A percentile compares a stretch with the other conserved stretches of the same genome.
phyloP scores from a whole-genome alignment of 2,888 invertebrate genomes.

The Drymonia ruficornis region DNA sequence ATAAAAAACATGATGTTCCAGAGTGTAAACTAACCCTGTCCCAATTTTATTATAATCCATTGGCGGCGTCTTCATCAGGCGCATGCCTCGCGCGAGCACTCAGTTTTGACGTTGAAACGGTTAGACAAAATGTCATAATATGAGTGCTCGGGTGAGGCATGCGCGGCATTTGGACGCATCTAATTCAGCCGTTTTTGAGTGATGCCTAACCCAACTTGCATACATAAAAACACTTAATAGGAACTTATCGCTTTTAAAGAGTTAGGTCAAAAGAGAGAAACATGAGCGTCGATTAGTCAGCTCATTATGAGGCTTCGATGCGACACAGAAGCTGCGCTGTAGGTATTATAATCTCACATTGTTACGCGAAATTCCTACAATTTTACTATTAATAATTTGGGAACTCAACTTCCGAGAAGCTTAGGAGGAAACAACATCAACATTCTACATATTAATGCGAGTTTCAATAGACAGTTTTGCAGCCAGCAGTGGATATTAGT shows the following conservation, averaged over 20 bases:
- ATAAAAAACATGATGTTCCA: no score
- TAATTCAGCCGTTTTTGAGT: no score
- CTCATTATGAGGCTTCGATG: background rate
- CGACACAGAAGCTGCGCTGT: background rate
- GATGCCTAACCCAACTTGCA: no score
- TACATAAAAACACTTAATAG: no score
- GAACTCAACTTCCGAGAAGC: slow-evolving; percentile 49
- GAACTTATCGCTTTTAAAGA: background rate
- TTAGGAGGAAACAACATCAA: slow-evolving; percentile 41
- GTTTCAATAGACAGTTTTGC: slow-evolving; percentile 44
- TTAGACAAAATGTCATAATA: no score
- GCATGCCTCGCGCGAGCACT: no score
- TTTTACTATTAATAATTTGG: slow-evolving; percentile 27
- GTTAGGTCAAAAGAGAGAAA: background rate
- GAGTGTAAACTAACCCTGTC: no score
- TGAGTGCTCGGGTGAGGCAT: no score
- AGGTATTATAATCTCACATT: background rate
- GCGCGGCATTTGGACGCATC: no score
- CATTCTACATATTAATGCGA: slow-evolving; percentile 53
- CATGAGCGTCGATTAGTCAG: background rate
- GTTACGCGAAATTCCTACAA: slow-evolving; percentile 13
- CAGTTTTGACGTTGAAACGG: no score
- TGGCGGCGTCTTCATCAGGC: no score
- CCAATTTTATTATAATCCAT: no score
- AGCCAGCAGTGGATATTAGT: slow-evolving; percentile 36